phyloP scores from a whole-genome alignment of 2,113 vertebrate genomes.

The Bettongia penicillata region DNA sequence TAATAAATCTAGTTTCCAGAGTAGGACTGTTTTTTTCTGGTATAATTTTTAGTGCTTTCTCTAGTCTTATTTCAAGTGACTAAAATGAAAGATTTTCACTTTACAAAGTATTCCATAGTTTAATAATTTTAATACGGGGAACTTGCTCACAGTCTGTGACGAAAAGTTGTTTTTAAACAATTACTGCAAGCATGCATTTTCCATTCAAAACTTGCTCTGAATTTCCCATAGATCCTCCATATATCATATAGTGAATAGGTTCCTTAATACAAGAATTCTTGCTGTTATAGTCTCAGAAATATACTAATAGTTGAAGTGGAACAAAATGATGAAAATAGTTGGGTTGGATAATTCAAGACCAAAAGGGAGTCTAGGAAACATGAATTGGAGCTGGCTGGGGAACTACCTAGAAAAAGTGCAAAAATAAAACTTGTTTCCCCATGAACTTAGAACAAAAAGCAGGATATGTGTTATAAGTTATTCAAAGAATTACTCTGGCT shows the following conservation, averaged over 20 bases:
- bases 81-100: constrained; percentile 12
- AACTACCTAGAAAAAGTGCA: neutral
- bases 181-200: neutral
- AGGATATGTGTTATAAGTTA: neutral
- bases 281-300: neutral
- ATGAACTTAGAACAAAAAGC: neutral
- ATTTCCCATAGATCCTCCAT: neutral
- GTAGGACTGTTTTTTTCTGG: constrained; percentile 1
- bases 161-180: neutral
- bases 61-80: constrained; percentile 16
- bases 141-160: neutral
- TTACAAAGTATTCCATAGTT: constrained; percentile 37
- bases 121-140: constrained; percentile 22
- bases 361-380: neutral
- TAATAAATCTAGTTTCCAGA: constrained; percentile 20
- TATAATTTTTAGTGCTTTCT: constrained; percentile 30
- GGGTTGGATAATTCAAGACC: neutral
- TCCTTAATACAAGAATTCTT: neutral
- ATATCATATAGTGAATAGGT: neutral
- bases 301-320: neutral
- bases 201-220: constrained; percentile 1
- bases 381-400: neutral
- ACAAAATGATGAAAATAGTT: neutral
- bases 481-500: neutral
- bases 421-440: neutral